These are phyloP conservation scores for Scatophagus argus DNA, from an alignment of 2,113 vertebrate genomes.

Conservation along the genomic window DNA sequence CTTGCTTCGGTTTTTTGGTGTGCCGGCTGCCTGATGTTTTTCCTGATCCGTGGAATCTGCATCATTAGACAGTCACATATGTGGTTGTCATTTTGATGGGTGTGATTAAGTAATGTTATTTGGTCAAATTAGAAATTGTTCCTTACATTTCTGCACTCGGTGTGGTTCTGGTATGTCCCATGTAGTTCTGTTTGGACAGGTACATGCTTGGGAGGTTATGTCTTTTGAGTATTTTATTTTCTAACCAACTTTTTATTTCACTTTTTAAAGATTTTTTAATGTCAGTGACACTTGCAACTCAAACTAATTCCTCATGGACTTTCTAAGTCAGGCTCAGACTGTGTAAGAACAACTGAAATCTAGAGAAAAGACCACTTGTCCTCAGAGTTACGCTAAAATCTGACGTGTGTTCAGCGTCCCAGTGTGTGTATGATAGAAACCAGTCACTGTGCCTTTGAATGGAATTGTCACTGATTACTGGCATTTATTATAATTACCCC, in stretches of 20 bases:
- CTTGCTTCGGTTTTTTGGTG: not conserved
- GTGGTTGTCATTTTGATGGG: slow-evolving; percentile 35
- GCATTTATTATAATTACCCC: slow-evolving; percentile 96
- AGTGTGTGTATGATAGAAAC: slow-evolving; percentile 88
- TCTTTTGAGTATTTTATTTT: slow-evolving; percentile 11
- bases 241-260: not conserved
- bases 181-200: not conserved
- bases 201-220: not conserved
- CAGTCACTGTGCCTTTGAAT: slow-evolving; percentile 88
- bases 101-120: not conserved
- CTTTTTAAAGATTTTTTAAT: not conserved
- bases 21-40: slow-evolving; percentile 37
- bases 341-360: slow-evolving; percentile 13
- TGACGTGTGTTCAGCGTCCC: slow-evolving; percentile 58
- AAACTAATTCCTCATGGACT: slow-evolving; percentile 2
- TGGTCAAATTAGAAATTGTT: not conserved
- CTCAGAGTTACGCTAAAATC: slow-evolving; percentile 46
- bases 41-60: slow-evolving; percentile 21
- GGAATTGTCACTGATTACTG: slow-evolving; percentile 91
- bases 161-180: not conserved
- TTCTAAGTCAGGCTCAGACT: not conserved
- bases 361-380: slow-evolving; percentile 75
- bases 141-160: slow-evolving; percentile 5
- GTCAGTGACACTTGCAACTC: not conserved
- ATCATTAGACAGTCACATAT: slow-evolving; percentile 32